Percentiles rank a stretch among this genome's conserved stretches.
Conservation (phyloP, 2,113 vertebrate species). For the Plestiodon gilberti region DNA sequence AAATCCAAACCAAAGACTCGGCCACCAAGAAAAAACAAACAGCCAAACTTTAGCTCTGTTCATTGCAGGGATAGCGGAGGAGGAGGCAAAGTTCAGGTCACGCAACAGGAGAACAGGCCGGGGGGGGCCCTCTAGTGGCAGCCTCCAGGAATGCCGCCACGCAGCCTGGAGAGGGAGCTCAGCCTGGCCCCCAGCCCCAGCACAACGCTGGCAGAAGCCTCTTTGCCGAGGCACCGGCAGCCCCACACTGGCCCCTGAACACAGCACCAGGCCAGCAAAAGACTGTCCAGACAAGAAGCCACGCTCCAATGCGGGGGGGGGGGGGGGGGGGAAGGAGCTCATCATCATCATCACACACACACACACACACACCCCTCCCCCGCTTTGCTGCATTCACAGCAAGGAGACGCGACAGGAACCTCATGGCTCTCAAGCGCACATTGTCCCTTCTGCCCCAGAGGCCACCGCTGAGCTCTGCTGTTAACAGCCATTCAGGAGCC, state of each 20-base stretch:
- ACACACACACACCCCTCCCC: neutral
- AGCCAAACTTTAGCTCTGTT: constrained; percentile 34
- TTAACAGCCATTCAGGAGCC: constrained; percentile 60
- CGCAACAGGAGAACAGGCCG: neutral
- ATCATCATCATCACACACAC: too few species aligned
- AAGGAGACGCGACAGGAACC: constrained; percentile 36
- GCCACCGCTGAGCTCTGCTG: constrained; percentile 55
- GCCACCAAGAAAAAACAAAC: constrained; percentile 53
- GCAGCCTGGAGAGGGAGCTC: too few species aligned
- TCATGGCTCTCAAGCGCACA: constrained; percentile 36
- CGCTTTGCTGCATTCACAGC: constrained; percentile 16
- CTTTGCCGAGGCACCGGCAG: too few species aligned
- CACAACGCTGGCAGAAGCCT: too few species aligned
- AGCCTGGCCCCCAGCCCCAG: neutral
- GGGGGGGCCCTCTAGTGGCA: constrained; percentile 72
- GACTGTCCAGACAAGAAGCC: too few species aligned
- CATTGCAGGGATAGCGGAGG: constrained; percentile 5
- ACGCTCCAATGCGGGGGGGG: too few species aligned
- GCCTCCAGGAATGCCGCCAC: too few species aligned
- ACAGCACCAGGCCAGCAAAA: too few species aligned
- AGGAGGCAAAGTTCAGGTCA: neutral
- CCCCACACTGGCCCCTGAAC: too few species aligned
- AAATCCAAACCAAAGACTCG: constrained; percentile 55
- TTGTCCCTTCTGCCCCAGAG: constrained; percentile 52
- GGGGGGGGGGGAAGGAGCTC: too few species aligned